phyloP scores from a whole-genome alignment of 2,797 vertebrate species.

The Tokudaia muenninki region DNA sequence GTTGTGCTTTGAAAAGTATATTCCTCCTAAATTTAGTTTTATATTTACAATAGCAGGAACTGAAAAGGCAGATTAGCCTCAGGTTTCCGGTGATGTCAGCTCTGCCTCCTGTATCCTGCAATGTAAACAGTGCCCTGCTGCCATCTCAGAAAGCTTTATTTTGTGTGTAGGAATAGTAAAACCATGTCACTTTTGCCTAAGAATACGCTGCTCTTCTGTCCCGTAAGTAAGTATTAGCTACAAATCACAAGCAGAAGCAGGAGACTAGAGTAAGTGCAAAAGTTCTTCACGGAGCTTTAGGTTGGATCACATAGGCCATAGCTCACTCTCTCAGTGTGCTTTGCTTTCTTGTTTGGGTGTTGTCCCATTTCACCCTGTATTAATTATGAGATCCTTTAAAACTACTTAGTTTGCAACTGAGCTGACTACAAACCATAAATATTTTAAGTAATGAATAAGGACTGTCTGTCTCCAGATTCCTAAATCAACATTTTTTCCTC shows the following conservation, averaged over 20 bases:
- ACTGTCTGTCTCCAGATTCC: not conserved
- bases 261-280: not conserved
- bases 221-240: slow-evolving; percentile 2
- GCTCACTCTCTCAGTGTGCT: not conserved
- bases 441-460: slow-evolving; percentile 34
- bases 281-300: not conserved
- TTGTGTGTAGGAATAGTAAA: not conserved
- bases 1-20: slow-evolving; percentile 28
- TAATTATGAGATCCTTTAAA: slow-evolving; percentile 4
- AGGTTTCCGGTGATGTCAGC: not conserved
- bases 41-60: slow-evolving; percentile 15
- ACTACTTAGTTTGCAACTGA: slow-evolving; percentile 7
- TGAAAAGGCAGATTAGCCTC: not conserved
- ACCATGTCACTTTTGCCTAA: slow-evolving; percentile 26
- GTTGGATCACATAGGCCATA: no score
- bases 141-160: slow-evolving; percentile 2
- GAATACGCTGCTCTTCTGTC: not conserved
- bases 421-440: slow-evolving; percentile 17
- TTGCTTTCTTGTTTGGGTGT: not conserved
- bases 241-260: not conserved
- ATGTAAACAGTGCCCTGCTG: not conserved
- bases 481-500: not conserved
- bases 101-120: slow-evolving; percentile 6
- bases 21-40: slow-evolving; percentile 59
- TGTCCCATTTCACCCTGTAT: not conserved